These are phyloP conservation scores for Gymnoscopelus braueri DNA, from an alignment of 2,797 vertebrate species.

Conservation along the genomic window DNA sequence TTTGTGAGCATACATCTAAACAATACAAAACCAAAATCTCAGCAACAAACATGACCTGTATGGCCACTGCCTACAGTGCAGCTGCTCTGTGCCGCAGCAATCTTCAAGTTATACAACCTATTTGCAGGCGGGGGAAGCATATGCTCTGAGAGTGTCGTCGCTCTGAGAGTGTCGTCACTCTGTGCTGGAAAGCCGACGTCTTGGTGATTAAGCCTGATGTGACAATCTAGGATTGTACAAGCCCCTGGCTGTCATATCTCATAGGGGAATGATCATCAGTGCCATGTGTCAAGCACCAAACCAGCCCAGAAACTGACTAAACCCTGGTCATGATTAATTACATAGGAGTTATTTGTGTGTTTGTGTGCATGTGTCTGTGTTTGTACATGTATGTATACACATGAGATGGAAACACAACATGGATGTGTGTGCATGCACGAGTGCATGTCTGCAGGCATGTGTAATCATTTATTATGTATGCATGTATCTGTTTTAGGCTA, in stretches of 20 bases:
- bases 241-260: conserved; percentile 44
- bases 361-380: not conserved
- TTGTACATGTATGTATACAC: too few species aligned
- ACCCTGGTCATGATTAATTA: conserved; percentile 23
- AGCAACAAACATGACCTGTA: not conserved
- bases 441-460: too few species aligned
- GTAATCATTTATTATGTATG: too few species aligned
- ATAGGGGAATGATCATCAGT: conserved; percentile 42
- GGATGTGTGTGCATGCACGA: too few species aligned
- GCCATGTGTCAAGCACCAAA: conserved; percentile 61
- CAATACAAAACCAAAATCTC: conserved; percentile 20
- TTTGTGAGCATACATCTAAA: not conserved
- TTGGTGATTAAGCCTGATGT: conserved; percentile 48
- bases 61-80: not conserved
- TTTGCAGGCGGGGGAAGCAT: conserved; percentile 21
- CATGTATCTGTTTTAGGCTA: not conserved
- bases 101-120: conserved; percentile 42
- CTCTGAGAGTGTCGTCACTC: not conserved
- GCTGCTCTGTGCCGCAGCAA: conserved; percentile 32
- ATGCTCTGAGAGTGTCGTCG: conserved; percentile 11
- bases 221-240: conserved; percentile 40
- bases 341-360: conserved; percentile 7
- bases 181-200: conserved; percentile 33
- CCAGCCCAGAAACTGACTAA: conserved; percentile 38
- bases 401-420: too few species aligned